A percentile compares a stretch with the other conserved stretches of the same genome.
These are phyloP conservation scores for Mizuhopecten yessoensis DNA, from an alignment of 1,140 invertebrate species.

Conservation along the genomic window DNA sequence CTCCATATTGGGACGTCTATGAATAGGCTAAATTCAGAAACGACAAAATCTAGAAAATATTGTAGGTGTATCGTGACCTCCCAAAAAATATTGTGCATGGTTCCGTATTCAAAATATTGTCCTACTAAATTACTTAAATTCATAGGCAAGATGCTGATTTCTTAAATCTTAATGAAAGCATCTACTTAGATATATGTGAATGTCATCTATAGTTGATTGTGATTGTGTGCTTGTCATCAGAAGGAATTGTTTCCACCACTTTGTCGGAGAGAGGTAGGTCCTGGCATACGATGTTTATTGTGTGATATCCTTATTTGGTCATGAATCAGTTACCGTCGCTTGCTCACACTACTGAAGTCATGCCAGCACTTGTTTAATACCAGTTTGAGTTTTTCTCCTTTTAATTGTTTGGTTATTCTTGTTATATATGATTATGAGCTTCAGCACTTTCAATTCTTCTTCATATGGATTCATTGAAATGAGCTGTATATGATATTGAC, in stretches of 20 bases:
- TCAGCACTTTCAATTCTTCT: neutral
- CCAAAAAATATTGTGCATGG: too few species aligned
- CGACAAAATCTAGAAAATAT: too few species aligned
- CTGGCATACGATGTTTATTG: neutral
- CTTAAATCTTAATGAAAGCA: too few species aligned
- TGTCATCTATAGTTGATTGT: neutral
- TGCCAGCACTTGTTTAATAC: conserved; percentile 5
- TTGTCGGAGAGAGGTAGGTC: conserved; percentile 36
- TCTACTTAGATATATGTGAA: too few species aligned
- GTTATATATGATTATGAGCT: neutral
- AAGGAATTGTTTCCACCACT: conserved; percentile 13
- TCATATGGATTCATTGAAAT: neutral
- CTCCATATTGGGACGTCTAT: too few species aligned
- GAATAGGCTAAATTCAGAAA: too few species aligned
- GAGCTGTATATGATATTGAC: neutral
- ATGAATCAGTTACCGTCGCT: conserved; percentile 14
- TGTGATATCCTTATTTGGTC: conserved; percentile 38
- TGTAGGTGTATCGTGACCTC: too few species aligned
- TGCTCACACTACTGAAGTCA: neutral
- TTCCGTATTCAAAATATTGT: too few species aligned
- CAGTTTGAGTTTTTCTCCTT: neutral
- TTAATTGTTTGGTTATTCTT: neutral
- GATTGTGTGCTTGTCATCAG: conserved; percentile 24
- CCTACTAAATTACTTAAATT: too few species aligned
- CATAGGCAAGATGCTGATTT: too few species aligned